Percentiles rank a stretch among this genome's conserved stretches.
These are phyloP conservation scores for Stomatorhinus walkeri DNA, from an alignment of 2,797 vertebrate species.

Conservation along the genomic window DNA sequence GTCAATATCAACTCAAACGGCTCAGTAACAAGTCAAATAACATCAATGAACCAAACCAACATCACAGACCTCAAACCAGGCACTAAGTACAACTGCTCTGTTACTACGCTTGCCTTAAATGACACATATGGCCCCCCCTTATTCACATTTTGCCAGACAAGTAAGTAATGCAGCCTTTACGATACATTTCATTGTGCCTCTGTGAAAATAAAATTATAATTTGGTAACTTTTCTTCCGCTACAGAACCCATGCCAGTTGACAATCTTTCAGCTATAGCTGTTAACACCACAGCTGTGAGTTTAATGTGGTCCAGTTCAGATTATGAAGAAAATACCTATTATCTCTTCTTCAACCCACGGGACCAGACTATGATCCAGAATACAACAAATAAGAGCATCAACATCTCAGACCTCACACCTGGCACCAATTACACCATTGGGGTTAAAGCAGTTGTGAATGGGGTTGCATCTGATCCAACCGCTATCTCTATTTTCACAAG, in stretches of 20 bases:
- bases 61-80: conserved; percentile 40
- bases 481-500: conserved; percentile 33
- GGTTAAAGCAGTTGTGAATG: conserved; percentile 37
- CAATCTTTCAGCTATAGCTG: conserved; percentile 14
- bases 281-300: conserved; percentile 34
- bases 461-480: conserved; percentile 26
- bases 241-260: conserved; percentile 48
- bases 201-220: neutral
- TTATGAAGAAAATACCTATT: conserved; percentile 42
- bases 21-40: accelerated
- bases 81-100: conserved; percentile 39
- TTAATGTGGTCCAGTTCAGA: conserved; percentile 41
- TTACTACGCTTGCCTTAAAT: conserved; percentile 33
- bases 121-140: conserved; percentile 22
- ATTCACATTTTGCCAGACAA: conserved; percentile 40
- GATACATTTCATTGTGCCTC: neutral
- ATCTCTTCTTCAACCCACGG: conserved; percentile 26
- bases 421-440: conserved; percentile 43
- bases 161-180: conserved; percentile 36
- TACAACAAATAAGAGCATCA: neutral
- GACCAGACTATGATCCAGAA: neutral
- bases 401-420: conserved; percentile 30
- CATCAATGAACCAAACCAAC: neutral
- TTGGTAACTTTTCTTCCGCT: conserved; percentile 22
- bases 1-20: conserved; percentile 21